Evolutionary conservation across 1,140 invertebrate genomes (phyloP), one percentile per base, ranked within the genome.

Genomic region (Bombus polaris): DNA sequence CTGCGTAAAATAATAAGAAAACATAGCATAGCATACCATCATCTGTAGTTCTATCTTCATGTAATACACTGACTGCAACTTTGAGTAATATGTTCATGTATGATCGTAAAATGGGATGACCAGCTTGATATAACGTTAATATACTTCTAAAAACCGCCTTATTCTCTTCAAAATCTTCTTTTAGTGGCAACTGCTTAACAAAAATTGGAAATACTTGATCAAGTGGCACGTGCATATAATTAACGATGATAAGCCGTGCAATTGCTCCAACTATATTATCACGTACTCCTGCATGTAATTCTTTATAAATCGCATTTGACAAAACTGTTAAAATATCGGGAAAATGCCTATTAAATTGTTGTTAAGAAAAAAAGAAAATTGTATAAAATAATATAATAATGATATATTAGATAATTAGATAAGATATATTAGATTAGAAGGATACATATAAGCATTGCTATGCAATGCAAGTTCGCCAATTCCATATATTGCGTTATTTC

Each of bases 181-280:
- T 96, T 32, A 98, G 92, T 32, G 98, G 98, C 71, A 98, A 92
- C 92, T 97, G 96, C 85, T 96, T 95, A 0, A 98, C 93, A 72
- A 98, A 96, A 35, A 97, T 97, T 18, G 97, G 97, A 74, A 98
- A 96, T 3, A 98, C 97, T 93, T 97, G 96, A 6, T 96, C 95
- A 13, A 98, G 88, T 25, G 97, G 97, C 53, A 98, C 93, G 84
- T 95, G 95, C 35, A 92, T 91, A 37, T 95, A 93, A 94, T 97
- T 97, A 0, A 96, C 96, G 32, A 97, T 95, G 59, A 98, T 97
- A 78, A 98, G 95, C 66, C 97, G 96, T 32, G 97, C 97, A 62
- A 98, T 95, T 32, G 97, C 97, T 81, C 97, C 97, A 93, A 97
- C 97, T 82, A 98, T 96, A 91, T 98, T 98, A 91, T 98, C 98